Conservation (phyloP, 2,797 vertebrate species). For the Mormyrops attenuatus region DNA sequence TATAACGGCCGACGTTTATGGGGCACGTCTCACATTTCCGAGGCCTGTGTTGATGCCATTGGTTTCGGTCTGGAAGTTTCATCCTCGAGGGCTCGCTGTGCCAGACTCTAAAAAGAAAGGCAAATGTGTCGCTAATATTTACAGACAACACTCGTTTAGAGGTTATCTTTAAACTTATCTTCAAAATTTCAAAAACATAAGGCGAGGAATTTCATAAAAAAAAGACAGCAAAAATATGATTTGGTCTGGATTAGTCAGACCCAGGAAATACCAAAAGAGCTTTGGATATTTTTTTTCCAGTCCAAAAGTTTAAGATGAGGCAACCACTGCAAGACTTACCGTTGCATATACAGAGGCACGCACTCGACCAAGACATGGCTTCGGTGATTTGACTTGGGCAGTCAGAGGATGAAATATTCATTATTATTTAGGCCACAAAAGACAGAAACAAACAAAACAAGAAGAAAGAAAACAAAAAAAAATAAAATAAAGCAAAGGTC, state of each 20-base stretch:
- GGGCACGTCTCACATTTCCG: constrained; percentile 50
- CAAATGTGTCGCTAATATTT: constrained; percentile 55
- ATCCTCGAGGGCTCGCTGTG: constrained; percentile 29
- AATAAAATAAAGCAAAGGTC: background rate
- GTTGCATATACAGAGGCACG: background rate
- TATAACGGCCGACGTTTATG: constrained; percentile 56
- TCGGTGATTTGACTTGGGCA: background rate
- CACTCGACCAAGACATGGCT: background rate
- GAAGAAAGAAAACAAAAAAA: constrained; percentile 41
- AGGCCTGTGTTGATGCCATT: constrained; percentile 49
- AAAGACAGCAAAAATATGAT: constrained; percentile 22
- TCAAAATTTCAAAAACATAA: constrained; percentile 36
- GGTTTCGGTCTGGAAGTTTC: constrained; percentile 42
- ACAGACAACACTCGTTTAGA: constrained; percentile 45
- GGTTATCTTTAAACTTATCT: constrained; percentile 33
- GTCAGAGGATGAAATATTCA: constrained; percentile 12
- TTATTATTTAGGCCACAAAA: constrained; percentile 44
- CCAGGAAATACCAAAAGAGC: background rate
- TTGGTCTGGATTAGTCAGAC: constrained; percentile 30
- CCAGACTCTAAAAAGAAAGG: constrained; percentile 54
- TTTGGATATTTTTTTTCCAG: background rate
- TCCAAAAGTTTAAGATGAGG: constrained; percentile 8
- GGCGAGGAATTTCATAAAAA: constrained; percentile 33
- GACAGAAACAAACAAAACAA: constrained; percentile 36
- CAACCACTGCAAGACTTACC: background rate